phyloP scores from a whole-genome alignment of 2,113 vertebrate genomes.

The Bos indicus region DNA sequence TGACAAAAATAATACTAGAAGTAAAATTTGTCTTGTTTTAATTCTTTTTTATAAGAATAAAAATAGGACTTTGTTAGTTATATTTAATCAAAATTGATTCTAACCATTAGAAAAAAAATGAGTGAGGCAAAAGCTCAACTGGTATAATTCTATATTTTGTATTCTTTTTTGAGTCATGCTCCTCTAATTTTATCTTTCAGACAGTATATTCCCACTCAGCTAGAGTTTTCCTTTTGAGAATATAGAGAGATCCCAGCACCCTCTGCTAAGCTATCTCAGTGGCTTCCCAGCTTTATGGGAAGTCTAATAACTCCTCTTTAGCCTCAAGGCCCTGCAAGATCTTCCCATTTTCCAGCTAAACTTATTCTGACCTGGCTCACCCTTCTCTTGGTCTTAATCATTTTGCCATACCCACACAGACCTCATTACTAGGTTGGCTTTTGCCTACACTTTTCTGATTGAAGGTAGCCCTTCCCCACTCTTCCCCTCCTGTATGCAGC shows the following conservation, averaged over 20 bases:
- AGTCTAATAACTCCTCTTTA: background rate
- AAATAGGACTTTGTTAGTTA: background rate
- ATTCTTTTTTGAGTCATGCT: background rate
- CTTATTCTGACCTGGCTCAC: background rate
- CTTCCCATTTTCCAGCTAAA: background rate
- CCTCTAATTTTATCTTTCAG: background rate
- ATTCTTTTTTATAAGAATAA: background rate
- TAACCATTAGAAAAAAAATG: background rate
- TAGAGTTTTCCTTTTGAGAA: background rate
- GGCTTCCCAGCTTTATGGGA: background rate
- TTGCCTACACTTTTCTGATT: background rate
- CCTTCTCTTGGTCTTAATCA: background rate
- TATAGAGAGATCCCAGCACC: background rate
- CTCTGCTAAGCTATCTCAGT: background rate
- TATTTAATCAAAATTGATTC: background rate
- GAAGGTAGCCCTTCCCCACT: background rate
- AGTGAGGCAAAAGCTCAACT: background rate
- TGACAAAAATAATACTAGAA: background rate
- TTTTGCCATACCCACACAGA: too few relatives aligned
- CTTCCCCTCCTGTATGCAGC: background rate
- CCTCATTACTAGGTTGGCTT: background rate
- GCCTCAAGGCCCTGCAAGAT: background rate
- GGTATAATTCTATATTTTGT: background rate
- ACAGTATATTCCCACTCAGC: background rate
- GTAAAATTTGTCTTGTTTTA: background rate